phyloP scores from a whole-genome alignment of 1,140 invertebrate species.

The Archegozetes longisetosus region DNA sequence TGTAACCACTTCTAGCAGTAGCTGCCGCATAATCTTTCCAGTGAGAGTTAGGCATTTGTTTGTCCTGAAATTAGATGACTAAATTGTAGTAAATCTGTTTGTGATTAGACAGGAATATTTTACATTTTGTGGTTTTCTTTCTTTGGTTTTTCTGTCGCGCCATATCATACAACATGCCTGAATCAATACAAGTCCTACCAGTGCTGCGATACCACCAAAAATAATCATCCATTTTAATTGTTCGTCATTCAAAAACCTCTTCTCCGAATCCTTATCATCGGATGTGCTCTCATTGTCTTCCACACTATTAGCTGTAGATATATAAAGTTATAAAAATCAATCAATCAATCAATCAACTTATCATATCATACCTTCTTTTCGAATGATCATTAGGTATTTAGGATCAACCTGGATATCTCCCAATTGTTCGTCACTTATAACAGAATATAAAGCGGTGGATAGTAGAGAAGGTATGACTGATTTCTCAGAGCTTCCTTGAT shows the following conservation, averaged over 20 bases:
- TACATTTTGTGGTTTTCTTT: not conserved
- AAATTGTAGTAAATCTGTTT: no score
- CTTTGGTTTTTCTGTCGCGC: slow-evolving; percentile 15
- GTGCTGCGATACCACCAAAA: slow-evolving; percentile 55
- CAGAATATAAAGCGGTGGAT: not conserved
- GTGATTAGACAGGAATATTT: not conserved
- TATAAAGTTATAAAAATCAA: not conserved
- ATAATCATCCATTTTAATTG: slow-evolving; percentile 62
- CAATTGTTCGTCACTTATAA: not conserved
- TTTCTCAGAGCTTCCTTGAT: not conserved
- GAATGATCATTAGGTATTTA: not conserved
- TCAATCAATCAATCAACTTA: not conserved
- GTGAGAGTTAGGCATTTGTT: slow-evolving; percentile 53
- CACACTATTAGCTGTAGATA: no score
- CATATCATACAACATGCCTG: slow-evolving; percentile 70
- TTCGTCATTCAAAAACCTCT: slow-evolving; percentile 24
- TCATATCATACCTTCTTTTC: not conserved
- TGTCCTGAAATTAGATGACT: slow-evolving; percentile 59
- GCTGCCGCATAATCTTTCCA: slow-evolving; percentile 65
- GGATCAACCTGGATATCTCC: not conserved
- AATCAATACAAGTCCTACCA: slow-evolving; percentile 57
- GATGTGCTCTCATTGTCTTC: no score
- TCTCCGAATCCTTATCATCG: no score
- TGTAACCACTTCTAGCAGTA: slow-evolving; percentile 60
- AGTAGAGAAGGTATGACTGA: not conserved